Evolutionary conservation across 2,113 vertebrate species (phyloP), one percentile per base, ranked within the genome.

Genomic region (Nymphicus hollandicus): DNA sequence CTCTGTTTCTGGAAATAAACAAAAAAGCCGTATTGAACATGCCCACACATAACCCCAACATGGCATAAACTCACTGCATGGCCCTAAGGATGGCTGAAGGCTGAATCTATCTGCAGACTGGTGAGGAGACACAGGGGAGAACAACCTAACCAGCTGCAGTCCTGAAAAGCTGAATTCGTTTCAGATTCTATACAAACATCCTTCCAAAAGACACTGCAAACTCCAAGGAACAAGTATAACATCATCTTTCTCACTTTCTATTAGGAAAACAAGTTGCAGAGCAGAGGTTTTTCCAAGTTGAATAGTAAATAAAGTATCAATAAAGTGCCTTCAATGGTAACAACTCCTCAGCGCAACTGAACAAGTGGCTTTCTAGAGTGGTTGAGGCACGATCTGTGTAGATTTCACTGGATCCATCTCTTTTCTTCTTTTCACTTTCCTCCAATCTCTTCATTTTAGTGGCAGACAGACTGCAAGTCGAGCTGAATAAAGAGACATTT

Each of bases 131-230:
- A 5, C 6, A 4, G 29, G 18, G 12, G 4, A 80, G 24, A 61
- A 29, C 5, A 73, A 37, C 7, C 9, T 41, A 9, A 4, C 8
- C 9, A 43, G 17, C 0, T 31, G 49, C 44, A 91, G 13, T 28
- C 53, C 53, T 77, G n/a, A 80, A 82, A 88, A 81, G 16, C 43
- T 35, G 29, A 1, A 37, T 25, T 78, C 23, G 22, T 88, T 82
- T 56, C 77, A 98, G 97, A 97, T 98, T 98, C 97, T 97, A 96
- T 86, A 74, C 98, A 88, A 98, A 98, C 41, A 87, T 96, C 58
- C 88, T 98, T 94, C 98, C 97, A 63, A 98, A 98, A 86, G 98
- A 98, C 69, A 94, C 98, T 46, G 93, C 97, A 81, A 97, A 99
- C 85, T 97, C 98, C 52, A 97, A 98, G 33, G 97, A 97, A 98